These are phyloP conservation scores for Dryobotodes eremita DNA, from an alignment of 2,888 invertebrate species.

Conservation along the genomic window DNA sequence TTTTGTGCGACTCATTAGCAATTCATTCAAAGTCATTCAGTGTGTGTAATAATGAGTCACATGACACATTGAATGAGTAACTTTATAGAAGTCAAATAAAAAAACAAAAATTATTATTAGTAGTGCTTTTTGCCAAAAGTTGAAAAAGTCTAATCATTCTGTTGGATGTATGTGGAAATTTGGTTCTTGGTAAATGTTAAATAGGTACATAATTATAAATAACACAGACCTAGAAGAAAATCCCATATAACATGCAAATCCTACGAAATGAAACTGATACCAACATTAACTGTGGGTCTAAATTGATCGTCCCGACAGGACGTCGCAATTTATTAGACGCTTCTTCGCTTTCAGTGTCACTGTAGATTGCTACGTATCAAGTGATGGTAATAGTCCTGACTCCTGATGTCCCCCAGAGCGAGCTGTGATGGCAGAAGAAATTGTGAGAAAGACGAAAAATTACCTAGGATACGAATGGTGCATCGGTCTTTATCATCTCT, in stretches of 20 bases:
- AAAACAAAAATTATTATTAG: too few species aligned
- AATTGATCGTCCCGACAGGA: slow-evolving; percentile 71
- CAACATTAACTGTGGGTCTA: slow-evolving; percentile 47
- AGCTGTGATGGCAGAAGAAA: slow-evolving; percentile 2
- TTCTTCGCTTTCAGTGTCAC: slow-evolving; percentile 76
- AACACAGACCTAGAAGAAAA: slow-evolving; percentile 35
- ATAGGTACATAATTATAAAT: background rate
- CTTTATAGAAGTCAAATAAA: too few species aligned
- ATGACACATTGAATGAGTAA: too few species aligned
- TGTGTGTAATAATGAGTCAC: too few species aligned
- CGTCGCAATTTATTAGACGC: slow-evolving; percentile 76
- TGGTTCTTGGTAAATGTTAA: background rate
- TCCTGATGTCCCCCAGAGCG: slow-evolving; percentile 13
- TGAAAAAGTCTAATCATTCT: background rate
- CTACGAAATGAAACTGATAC: slow-evolving; percentile 54
- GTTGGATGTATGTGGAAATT: background rate
- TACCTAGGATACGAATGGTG: background rate
- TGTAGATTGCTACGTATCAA: slow-evolving; percentile 61
- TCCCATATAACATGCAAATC: slow-evolving; percentile 36
- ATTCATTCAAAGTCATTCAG: too few species aligned
- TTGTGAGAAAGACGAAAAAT: slow-evolving; percentile 4
- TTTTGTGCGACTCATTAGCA: too few species aligned
- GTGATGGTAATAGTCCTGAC: slow-evolving; percentile 40
- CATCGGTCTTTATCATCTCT: background rate
- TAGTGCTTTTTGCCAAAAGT: background rate